Base-by-base conservation (phyloP, 2,113 vertebrate genomes). In the Craseonycteris thonglongyai region DNA sequence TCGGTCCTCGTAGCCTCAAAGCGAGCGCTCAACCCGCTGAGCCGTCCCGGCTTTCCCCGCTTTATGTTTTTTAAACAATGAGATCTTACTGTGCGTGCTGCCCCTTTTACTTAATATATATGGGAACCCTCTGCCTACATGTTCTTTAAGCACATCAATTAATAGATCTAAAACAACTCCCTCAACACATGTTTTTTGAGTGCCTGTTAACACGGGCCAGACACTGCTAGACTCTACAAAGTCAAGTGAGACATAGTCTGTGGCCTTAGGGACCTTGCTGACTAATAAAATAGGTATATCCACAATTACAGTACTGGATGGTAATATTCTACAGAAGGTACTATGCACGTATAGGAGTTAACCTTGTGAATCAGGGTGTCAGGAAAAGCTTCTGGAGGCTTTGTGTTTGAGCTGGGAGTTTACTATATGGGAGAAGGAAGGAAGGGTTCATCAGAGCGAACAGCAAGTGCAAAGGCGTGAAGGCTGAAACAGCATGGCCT, bases 21-120 rank as follows among this genome's bases (percentile, higher is more conserved):
- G n/a, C n/a, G n/a, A n/a, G n/a, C n/a, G n/a, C n/a, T n/a, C n/a
- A n/a, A n/a, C n/a, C n/a, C n/a, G n/a, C n/a, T n/a, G n/a, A n/a
- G n/a, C n/a, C n/a, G n/a, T n/a, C n/a, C n/a, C n/a, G n/a, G n/a
- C n/a, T n/a, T n/a, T n/a, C n/a, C n/a, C n/a, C n/a, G 47, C 65
- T 83, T 84, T 66, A 84, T 85, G 30, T 80, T 80, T 92, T 88
- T 78, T 65, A 92, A 92, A 92, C 35, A 69, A 24, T 78, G 47
- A 33, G 51, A 66, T 88, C 54, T 66, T 85, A 40, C 8, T 90
- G 35, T 75, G 40, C 26, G 12, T 86, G 66, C 42, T 84, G 13
- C 51, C 21, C 35, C 75, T 94, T 85, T 85, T 72, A 89, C 7
- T 13, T 72, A 89, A 18, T 65, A 63, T 91, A n/a, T 38, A 69